Percentiles rank a stretch among this genome's conserved stretches.
These are phyloP conservation scores for Accipiter minullus DNA, from an alignment of 2,797 vertebrate species.

Conservation along the genomic window DNA sequence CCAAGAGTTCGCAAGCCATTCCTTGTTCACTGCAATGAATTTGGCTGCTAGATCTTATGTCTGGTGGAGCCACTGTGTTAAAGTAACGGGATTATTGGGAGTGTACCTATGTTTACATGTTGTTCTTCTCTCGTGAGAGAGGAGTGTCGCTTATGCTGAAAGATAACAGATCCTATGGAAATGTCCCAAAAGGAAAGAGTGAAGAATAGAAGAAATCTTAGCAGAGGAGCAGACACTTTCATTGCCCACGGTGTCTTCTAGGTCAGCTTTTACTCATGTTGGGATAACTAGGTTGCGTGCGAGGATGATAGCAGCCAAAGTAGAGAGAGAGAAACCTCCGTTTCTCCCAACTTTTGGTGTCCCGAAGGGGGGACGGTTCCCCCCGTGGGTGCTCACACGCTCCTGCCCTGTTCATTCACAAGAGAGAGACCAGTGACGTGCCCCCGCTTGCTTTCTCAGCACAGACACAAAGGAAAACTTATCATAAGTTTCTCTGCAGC, in stretches of 20 bases:
- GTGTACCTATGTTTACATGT: background rate
- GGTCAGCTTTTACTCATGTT: background rate
- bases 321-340: background rate
- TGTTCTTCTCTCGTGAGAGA: background rate
- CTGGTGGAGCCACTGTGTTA: background rate
- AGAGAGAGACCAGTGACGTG: background rate
- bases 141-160: background rate
- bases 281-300: background rate
- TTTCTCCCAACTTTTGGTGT: background rate
- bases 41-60: background rate
- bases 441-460: background rate
- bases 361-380: background rate
- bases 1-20: background rate
- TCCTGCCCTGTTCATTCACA: background rate
- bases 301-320: background rate
- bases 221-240: background rate
- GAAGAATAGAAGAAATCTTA: background rate
- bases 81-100: background rate
- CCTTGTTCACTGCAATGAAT: background rate
- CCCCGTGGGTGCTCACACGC: rapidly evolving
- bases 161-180: background rate
- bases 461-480: background rate
- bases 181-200: background rate
- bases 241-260: background rate
- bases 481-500: background rate